Percentiles rank a stretch among this genome's conserved stretches.
These are phyloP conservation scores for Ailurus styani DNA, from an alignment of 2,113 vertebrate genomes.

Conservation along the genomic window DNA sequence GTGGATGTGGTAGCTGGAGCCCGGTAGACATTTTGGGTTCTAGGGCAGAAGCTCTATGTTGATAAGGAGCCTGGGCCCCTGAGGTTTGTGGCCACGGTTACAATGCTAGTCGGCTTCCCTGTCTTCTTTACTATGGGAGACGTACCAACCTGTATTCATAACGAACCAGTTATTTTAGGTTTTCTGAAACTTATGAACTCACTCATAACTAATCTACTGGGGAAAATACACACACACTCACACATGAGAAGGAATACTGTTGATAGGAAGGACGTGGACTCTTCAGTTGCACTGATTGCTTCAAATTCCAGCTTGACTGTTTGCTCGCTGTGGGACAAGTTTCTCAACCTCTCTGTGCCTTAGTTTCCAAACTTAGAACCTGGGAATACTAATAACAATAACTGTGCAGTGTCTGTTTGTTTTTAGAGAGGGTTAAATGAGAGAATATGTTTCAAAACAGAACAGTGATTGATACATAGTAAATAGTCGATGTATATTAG, in stretches of 20 bases:
- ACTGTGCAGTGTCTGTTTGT: not conserved
- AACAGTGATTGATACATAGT: not conserved
- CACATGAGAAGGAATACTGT: not conserved
- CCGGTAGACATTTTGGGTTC: not conserved
- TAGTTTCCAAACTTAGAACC: not conserved
- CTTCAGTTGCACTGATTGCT: not conserved
- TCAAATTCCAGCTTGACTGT: not conserved
- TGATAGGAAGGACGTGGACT: not conserved
- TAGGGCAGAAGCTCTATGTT: not conserved
- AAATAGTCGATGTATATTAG: not conserved
- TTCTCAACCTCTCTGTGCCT: not conserved
- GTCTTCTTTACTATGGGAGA: not conserved
- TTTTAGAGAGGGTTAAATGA: not conserved
- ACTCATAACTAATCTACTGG: not conserved
- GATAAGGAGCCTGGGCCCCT: not conserved
- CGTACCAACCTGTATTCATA: not conserved
- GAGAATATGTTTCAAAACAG: not conserved
- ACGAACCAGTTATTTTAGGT: not conserved
- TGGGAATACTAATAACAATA: not conserved
- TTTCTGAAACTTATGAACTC: not conserved
- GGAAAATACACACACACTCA: not conserved
- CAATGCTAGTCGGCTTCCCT: not conserved
- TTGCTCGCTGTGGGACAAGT: not conserved
- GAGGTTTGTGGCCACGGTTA: too few relatives aligned
- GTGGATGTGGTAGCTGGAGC: not conserved